Evolutionary conservation across 2,113 vertebrate genomes (phyloP).

Genomic region (Cyprinodon brontotheroides): DNA sequence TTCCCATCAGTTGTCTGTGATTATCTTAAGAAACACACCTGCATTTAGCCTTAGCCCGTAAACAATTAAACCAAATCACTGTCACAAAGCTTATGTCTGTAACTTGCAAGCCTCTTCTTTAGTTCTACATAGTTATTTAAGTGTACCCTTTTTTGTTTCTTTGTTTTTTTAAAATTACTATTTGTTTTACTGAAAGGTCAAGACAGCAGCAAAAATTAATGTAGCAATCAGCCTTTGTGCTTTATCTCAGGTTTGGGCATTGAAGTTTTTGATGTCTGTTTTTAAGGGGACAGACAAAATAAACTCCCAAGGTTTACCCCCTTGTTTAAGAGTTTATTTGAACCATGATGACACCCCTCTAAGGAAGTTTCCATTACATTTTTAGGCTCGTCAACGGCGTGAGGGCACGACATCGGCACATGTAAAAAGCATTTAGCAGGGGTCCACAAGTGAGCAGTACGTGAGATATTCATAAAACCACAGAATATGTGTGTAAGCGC

Average conservation of each 20-base stretch:
- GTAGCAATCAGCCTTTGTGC: background rate
- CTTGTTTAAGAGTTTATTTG: constrained; percentile 26
- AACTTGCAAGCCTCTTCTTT: constrained; percentile 11
- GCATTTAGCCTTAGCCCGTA: constrained; percentile 11
- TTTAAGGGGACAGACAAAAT: background rate
- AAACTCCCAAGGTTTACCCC: constrained; percentile 11
- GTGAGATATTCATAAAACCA: constrained; percentile 29
- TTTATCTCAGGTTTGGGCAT: background rate
- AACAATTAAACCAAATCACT: background rate
- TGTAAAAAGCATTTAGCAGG: constrained; percentile 48
- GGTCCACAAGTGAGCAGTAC: constrained; percentile 39
- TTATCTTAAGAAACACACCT: constrained; percentile 11
- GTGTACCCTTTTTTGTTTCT: background rate
- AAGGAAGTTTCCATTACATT: constrained; percentile 37
- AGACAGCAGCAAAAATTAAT: background rate
- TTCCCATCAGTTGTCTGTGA: constrained; percentile 16
- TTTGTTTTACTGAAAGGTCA: constrained; percentile 4
- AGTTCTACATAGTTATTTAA: constrained; percentile 20
- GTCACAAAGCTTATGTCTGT: background rate
- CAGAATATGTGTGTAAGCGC: background rate
- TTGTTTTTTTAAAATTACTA: constrained; percentile 8
- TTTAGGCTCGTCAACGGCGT: constrained; percentile 44
- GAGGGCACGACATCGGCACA: constrained; percentile 37
- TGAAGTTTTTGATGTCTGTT: background rate
- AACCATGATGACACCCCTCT: background rate